phyloP scores from a whole-genome alignment of 2,797 vertebrate species.

The Chaetodon trifasciatus region DNA sequence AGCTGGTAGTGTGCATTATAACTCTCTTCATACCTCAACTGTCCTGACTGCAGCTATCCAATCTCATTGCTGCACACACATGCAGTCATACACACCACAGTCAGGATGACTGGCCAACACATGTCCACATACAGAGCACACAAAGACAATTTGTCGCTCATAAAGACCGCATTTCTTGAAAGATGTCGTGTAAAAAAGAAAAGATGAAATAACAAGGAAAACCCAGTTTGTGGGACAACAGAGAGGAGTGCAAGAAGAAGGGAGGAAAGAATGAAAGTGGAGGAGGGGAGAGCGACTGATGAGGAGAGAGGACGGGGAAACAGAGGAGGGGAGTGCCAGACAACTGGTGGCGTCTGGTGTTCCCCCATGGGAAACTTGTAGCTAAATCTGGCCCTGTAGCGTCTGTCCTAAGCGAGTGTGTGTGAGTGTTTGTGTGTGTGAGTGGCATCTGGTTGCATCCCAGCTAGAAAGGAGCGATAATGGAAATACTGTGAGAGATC shows the following conservation, averaged over 20 bases:
- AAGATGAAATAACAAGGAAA: not conserved
- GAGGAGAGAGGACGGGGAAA: conserved; percentile 53
- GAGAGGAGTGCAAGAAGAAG: not conserved
- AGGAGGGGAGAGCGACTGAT: conserved; percentile 19
- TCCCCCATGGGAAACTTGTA: conserved; percentile 78
- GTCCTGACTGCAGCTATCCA: conserved; percentile 60
- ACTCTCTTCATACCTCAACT: conserved; percentile 69
- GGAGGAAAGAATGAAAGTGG: conserved; percentile 13
- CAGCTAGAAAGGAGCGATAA: conserved; percentile 88
- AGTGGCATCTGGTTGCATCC: conserved; percentile 82
- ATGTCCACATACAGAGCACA: conserved; percentile 1
- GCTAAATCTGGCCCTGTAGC: conserved; percentile 82
- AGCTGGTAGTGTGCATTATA: conserved; percentile 71
- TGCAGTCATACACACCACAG: conserved; percentile 15
- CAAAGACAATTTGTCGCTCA: conserved; percentile 2
- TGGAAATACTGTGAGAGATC: conserved; percentile 84
- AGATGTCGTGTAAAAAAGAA: conserved; percentile 9
- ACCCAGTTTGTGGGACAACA: not conserved
- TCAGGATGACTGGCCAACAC: conserved; percentile 18
- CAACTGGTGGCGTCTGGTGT: conserved; percentile 79
- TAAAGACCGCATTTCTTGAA: not conserved
- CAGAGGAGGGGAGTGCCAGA: conserved; percentile 73
- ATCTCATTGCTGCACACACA: conserved; percentile 44
- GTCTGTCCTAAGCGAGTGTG: conserved; percentile 73
- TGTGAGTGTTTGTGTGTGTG: conserved; percentile 64